phyloP scores from a whole-genome alignment of 2,113 vertebrate genomes.

The Paramormyrops kingsleyae region DNA sequence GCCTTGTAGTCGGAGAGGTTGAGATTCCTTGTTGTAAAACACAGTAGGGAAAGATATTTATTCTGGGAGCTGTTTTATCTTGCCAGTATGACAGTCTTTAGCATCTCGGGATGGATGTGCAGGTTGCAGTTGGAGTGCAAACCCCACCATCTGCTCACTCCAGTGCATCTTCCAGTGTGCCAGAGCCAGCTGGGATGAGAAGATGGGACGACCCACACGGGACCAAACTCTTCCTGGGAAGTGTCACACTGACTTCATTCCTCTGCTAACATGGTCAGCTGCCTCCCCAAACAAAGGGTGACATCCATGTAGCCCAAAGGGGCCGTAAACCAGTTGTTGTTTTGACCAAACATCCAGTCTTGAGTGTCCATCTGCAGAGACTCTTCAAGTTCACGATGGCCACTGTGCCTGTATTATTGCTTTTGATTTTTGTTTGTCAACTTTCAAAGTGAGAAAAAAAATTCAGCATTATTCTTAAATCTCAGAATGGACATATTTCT shows the following conservation, averaged over 20 bases:
- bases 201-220: not conserved
- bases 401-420: not conserved
- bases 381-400: not conserved
- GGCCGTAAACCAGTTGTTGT: not conserved
- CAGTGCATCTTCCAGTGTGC: not conserved
- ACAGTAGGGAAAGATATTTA: not conserved
- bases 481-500: not conserved
- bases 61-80: not conserved
- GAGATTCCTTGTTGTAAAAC: not conserved
- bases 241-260: not conserved
- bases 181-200: not conserved
- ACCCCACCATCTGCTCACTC: not conserved
- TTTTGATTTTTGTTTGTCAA: not conserved
- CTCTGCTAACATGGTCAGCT: not conserved
- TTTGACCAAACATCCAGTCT: not conserved
- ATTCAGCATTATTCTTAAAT: not conserved
- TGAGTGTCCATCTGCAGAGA: not conserved
- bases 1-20: not conserved
- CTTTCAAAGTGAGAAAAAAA: not conserved
- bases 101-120: not conserved
- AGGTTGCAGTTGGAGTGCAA: not conserved
- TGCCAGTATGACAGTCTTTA: not conserved
- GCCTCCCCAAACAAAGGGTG: not conserved
- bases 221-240: not conserved
- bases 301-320: not conserved